A percentile compares a stretch with the other conserved stretches of the same genome.
These are phyloP conservation scores for Heteromurus nitidus DNA, from an alignment of 2,888 invertebrate species.

Conservation along the genomic window DNA sequence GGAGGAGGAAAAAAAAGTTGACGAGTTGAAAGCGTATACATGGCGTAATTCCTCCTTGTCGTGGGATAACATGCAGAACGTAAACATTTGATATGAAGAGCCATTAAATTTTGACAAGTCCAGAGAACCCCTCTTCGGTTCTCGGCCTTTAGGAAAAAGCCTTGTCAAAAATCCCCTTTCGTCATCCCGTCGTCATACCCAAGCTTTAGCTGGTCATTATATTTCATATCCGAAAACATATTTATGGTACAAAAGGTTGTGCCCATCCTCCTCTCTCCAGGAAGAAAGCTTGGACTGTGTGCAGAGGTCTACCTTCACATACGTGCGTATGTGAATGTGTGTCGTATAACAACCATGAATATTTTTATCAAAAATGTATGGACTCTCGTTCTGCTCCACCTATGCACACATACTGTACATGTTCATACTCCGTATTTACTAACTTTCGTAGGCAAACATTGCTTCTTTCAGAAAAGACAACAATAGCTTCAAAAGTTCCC, in stretches of 20 bases:
- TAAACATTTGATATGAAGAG: constrained; percentile 35
- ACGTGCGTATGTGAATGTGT: too few species aligned
- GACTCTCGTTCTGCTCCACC: background rate
- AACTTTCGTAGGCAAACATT: background rate
- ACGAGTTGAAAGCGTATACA: constrained; percentile 5
- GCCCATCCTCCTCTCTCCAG: background rate
- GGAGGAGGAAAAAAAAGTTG: background rate
- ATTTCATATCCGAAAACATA: constrained; percentile 27
- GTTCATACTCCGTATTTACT: background rate
- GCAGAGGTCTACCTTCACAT: too few species aligned
- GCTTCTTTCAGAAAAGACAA: constrained; percentile 4
- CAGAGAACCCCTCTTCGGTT: constrained; percentile 38
- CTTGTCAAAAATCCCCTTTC: constrained; percentile 47
- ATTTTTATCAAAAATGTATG: constrained; percentile 23
- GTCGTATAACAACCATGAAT: too few species aligned
- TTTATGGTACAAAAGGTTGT: constrained; percentile 35
- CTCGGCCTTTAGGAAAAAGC: constrained; percentile 15
- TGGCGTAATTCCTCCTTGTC: background rate
- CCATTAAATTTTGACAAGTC: constrained; percentile 58
- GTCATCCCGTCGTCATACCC: background rate
- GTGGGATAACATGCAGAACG: constrained; percentile 5
- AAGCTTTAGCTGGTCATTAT: constrained; percentile 19
- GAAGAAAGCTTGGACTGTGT: too few species aligned
- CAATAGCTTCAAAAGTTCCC: background rate
- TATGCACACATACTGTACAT: too few species aligned